phyloP scores from a whole-genome alignment of 2,888 invertebrate genomes.

The Tinea trinotella region DNA sequence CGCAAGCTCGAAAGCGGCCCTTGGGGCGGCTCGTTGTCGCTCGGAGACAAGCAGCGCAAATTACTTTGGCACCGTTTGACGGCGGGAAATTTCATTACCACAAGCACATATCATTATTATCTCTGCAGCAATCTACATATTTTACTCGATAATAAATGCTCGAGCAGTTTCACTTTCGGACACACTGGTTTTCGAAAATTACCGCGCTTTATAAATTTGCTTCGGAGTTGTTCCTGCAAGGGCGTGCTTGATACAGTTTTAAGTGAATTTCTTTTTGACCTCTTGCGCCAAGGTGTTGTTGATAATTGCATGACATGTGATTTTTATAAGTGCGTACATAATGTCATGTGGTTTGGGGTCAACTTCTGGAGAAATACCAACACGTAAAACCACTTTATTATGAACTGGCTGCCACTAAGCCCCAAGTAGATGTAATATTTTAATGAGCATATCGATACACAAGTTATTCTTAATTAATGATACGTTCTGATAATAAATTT shows the following conservation, averaged over 20 bases:
- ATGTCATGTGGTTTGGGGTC: slow-evolving; percentile 18
- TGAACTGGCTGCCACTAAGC: neutral
- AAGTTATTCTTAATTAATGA: neutral
- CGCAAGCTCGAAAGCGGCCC: slow-evolving; percentile 71
- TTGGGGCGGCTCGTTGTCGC: slow-evolving; percentile 61
- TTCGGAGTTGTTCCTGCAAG: slow-evolving; percentile 49
- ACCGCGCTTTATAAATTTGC: slow-evolving; percentile 62
- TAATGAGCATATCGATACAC: slow-evolving; percentile 4
- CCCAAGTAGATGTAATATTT: neutral
- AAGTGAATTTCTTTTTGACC: slow-evolving; percentile 72
- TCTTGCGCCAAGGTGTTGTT: slow-evolving; percentile 64
- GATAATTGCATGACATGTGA: slow-evolving; percentile 59
- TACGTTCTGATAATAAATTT: neutral
- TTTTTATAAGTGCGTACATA: slow-evolving; percentile 48
- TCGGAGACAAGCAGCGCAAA: slow-evolving; percentile 69
- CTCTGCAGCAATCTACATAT: slow-evolving; percentile 70
- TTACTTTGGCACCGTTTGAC: slow-evolving; percentile 73
- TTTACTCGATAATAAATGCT: slow-evolving; percentile 69
- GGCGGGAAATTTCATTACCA: slow-evolving; percentile 73
- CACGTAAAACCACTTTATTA: slow-evolving; percentile 15
- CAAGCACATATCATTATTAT: slow-evolving; percentile 73
- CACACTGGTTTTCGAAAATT: slow-evolving; percentile 71
- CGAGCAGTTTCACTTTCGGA: slow-evolving; percentile 69
- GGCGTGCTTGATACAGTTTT: slow-evolving; percentile 70
- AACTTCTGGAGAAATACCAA: slow-evolving; percentile 10